Evolutionary conservation across 2,113 vertebrate species (phyloP), one percentile per base, ranked within the genome.

Genomic region (Illadopsis cleaveri): DNA sequence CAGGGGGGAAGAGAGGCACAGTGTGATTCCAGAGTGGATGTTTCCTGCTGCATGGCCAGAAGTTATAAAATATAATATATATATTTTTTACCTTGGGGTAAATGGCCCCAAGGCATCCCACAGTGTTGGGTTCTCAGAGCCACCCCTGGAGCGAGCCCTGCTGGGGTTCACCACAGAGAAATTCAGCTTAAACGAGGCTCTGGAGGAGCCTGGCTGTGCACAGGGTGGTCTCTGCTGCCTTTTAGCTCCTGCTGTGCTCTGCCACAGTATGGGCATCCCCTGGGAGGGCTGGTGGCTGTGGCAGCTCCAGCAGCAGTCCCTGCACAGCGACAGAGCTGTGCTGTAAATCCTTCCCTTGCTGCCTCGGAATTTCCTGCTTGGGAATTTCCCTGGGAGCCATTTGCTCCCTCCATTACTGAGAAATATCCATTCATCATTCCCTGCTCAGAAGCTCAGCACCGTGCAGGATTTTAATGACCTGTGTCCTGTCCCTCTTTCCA

Each of bases 311-410:
- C 79, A 53, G 44, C 31, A 0, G 1, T 40, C 82, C 70, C 45
- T 24, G 38, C 82, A 2, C 66, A 2, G 61, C 2, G 0, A 5
- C 0, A 1, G 5, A 37, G 7, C 10, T 1, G 7, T 0, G 37
- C 71, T 5, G 20, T 11, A 28, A 94, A 93, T 68, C 89, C 85
- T 80, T 35, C 27, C 2, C 56, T 24, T 3, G 1, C 57, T 64
- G 72, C 82, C 45, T 62, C 5, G 6, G 15, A 28, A 82, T 38
- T 10, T 38, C 51, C 70, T 58, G 83, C 86, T 15, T 11, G 75
- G 70, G 58, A 33, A 20, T 25, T 37, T 86, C 80, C 66, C 62
- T 25, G 47, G 31, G 56, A 79, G 79, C 38, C 18, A 2, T 78
- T 90, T 88, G 65, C 79, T 85, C 38, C 79, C 33, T 24, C n/a